Evolutionary conservation across 2,888 invertebrate species (phyloP), one percentile per base, ranked within the genome.

Genomic region (Sialis fuliginosa): DNA sequence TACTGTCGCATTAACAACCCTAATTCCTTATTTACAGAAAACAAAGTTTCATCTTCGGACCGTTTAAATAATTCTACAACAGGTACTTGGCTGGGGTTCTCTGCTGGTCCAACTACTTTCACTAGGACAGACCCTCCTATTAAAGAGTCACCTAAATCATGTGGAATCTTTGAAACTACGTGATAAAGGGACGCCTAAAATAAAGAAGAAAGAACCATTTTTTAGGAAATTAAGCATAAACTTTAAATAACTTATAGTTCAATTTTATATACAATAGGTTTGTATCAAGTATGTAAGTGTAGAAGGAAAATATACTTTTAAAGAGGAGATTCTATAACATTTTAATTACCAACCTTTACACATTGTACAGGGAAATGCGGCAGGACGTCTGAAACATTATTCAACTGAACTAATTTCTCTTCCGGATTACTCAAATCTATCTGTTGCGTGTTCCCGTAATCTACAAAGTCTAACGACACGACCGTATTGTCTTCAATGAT

Each of bases 61-160:
- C 83, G 71, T 55, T 78, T 80, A 63, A 80, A 82, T 46, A 86
- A 70, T 58, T 81, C 81, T 1, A 82, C 80, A 48, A 71, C 56
- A 6, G 74, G 71, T 7, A 62, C 53, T 4, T 54, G 7, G 61
- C 62, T 47, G 22, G 57, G 56, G 44, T 55, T 57, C 53, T 55
- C 52, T n/a, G 54, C 55, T n/a, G 54, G 51, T 33, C 51, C 52
- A 1, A 66, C 54, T 6, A 68, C 58, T 54, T 68, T 70, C 9
- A 68, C 64, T 32, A 81, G 68, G 52, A 84, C 66, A 48, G 74
- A 61, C 53, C 74, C 73, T 51, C 73, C 67, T 1, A 77, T 75
- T 45, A 72, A 62, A 52, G 74, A 53, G 44, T 62, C 58, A 1
- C 48, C 48, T 3, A 70, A 66, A 52, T 63, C 59, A 2, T 51